These are phyloP conservation scores for Paguma larvata DNA, from an alignment of 2,797 vertebrate species.

Conservation along the genomic window DNA sequence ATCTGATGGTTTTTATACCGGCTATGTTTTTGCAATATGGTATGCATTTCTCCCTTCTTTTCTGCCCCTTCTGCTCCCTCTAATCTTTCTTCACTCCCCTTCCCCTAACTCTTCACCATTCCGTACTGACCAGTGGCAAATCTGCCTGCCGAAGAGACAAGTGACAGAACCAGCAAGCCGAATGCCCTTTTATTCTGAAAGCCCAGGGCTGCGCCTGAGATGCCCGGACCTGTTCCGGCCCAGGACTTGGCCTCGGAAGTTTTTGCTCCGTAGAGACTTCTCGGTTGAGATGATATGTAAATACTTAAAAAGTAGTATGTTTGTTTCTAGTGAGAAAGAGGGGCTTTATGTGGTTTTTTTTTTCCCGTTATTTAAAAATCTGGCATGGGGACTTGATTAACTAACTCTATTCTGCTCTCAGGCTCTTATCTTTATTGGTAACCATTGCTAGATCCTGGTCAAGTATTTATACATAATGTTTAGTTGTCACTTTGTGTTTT, in stretches of 20 bases:
- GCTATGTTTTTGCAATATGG: slow-evolving; percentile 81
- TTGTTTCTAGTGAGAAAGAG: not conserved
- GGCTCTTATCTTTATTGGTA: not conserved
- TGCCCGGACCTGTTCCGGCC: not conserved
- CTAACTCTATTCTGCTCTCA: not conserved
- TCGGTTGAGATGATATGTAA: not conserved
- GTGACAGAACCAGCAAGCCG: not conserved
- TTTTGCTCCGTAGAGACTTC: not conserved
- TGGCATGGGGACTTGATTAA: not conserved
- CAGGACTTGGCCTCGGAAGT: too few relatives aligned
- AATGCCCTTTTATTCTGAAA: not conserved
- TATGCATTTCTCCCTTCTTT: slow-evolving; percentile 54
- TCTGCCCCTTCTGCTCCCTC: not conserved
- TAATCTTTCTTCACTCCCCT: not conserved
- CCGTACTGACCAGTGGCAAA: slow-evolving; percentile 84
- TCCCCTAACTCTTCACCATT: not conserved
- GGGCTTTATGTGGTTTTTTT: not conserved
- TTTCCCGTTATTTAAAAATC: not conserved
- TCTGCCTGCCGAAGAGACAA: slow-evolving; percentile 77
- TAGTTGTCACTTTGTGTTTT: not conserved
- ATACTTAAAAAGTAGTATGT: not conserved
- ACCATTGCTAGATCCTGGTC: not conserved
- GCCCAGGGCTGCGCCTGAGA: not conserved
- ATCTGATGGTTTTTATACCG: slow-evolving; percentile 88
- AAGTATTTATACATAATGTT: not conserved